Conservation (phyloP, 1,140 invertebrate genomes). For the Hydropsyche tenuis region DNA sequence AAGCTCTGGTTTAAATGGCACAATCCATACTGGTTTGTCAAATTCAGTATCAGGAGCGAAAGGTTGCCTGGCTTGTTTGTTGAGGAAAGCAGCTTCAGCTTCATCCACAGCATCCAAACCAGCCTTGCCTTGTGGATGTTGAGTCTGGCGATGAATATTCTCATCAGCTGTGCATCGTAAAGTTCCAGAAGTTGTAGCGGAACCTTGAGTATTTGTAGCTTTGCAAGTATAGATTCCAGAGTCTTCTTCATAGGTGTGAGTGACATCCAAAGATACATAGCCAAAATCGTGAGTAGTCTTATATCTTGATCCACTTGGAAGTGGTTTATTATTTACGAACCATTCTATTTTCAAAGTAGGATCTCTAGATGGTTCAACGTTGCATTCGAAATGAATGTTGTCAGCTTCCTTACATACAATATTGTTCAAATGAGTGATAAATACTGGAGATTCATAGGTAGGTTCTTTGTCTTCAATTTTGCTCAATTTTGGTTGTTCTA, state of each 20-base stretch:
- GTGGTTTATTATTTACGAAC: constrained; percentile 85
- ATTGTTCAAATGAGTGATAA: constrained; percentile 90
- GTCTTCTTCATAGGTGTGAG: constrained; percentile 83
- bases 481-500: constrained; percentile 79
- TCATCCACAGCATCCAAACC: constrained; percentile 86
- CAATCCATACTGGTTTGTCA: constrained; percentile 87
- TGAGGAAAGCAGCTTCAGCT: constrained; percentile 77
- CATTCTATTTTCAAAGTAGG: constrained; percentile 93
- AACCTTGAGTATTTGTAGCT: constrained; percentile 90
- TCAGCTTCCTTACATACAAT: constrained; percentile 89
- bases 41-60: constrained; percentile 76
- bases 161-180: constrained; percentile 81
- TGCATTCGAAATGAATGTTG: constrained; percentile 92
- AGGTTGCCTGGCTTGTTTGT: constrained; percentile 70
- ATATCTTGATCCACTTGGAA: constrained; percentile 80
- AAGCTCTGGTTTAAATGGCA: constrained; percentile 81
- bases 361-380: constrained; percentile 92
- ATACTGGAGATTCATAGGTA: constrained; percentile 83
- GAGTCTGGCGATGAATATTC: constrained; percentile 83
- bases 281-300: constrained; percentile 90
- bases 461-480: constrained; percentile 74
- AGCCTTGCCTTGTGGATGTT: constrained; percentile 87
- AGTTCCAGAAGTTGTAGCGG: constrained; percentile 86
- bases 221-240: constrained; percentile 90
- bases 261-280: constrained; percentile 84